Percentiles rank a stretch among this genome's conserved stretches.
Evolutionary conservation across 2,797 vertebrate genomes (phyloP).

Genomic region (Dipus sagitta): DNA sequence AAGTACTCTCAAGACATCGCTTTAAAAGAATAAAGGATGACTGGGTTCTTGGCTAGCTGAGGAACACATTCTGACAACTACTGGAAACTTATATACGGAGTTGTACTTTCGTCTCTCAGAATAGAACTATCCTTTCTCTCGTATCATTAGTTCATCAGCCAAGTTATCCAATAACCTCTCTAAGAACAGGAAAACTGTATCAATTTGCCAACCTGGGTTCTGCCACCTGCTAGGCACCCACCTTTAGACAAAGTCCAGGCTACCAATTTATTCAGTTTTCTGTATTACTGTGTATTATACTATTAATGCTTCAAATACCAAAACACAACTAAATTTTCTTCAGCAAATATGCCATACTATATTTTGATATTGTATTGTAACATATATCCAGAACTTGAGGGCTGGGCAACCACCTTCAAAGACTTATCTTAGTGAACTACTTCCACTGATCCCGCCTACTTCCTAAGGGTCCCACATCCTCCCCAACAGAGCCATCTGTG

Average conservation of each 20-base stretch:
- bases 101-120: constrained; percentile 50
- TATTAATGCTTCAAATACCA: constrained; percentile 1
- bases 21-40: constrained; percentile 66
- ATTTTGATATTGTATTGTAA: constrained; percentile 37
- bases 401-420: no score
- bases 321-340: constrained; percentile 43
- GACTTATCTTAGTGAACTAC: background rate
- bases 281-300: background rate
- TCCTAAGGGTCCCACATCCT: background rate
- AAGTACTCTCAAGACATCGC: constrained; percentile 66
- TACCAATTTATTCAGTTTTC: background rate
- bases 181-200: constrained; percentile 31
- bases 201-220: background rate
- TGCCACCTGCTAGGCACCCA: background rate
- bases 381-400: background rate
- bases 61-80: constrained; percentile 56
- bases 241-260: background rate
- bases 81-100: constrained; percentile 55
- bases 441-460: background rate
- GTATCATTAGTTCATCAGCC: constrained; percentile 44
- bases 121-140: constrained; percentile 26
- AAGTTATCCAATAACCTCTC: constrained; percentile 15
- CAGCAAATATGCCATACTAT: constrained; percentile 1
- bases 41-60: constrained; percentile 56
- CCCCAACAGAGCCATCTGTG: background rate